Conservation (phyloP, 2,888 invertebrate species). For the Aporophyla nigra region DNA sequence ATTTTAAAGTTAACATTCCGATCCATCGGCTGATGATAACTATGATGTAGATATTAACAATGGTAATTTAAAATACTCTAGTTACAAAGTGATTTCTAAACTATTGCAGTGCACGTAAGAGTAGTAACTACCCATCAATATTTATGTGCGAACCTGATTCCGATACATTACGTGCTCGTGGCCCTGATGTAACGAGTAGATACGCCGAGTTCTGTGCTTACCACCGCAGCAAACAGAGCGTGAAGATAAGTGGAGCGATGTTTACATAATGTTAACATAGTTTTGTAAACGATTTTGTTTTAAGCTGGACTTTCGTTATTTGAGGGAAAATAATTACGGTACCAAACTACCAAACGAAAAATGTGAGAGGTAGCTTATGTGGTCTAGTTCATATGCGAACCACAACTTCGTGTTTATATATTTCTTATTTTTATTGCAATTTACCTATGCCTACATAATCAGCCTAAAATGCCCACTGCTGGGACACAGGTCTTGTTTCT, state of each 20-base stretch:
- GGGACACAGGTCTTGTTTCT: no score
- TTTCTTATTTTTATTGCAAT: no score
- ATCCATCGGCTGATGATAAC: no score
- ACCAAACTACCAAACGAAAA: no score
- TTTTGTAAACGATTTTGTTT: slow-evolving; percentile 9
- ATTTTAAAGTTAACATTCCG: no score
- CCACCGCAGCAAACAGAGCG: slow-evolving; percentile 43
- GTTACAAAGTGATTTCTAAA: slow-evolving; percentile 30
- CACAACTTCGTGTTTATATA: no score
- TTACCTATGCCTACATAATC: no score
- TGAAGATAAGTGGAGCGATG: slow-evolving; percentile 50
- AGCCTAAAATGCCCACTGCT: no score
- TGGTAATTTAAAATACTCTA: background rate
- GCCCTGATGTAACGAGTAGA: slow-evolving; percentile 49
- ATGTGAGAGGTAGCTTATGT: no score
- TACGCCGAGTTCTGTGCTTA: slow-evolving; percentile 23
- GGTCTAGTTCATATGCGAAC: no score
- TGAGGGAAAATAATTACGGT: no score
- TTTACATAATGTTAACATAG: slow-evolving; percentile 44
- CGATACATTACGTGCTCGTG: slow-evolving; percentile 45
- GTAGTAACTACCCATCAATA: slow-evolving; percentile 35
- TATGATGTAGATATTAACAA: no score
- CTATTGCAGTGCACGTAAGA: slow-evolving; percentile 31
- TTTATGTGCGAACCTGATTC: slow-evolving; percentile 43
- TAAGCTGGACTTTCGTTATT: background rate